Percentiles rank a stretch among this genome's conserved stretches.
Evolutionary conservation across 2,888 invertebrate species (phyloP).

Genomic region (Andrena chrysosceles): DNA sequence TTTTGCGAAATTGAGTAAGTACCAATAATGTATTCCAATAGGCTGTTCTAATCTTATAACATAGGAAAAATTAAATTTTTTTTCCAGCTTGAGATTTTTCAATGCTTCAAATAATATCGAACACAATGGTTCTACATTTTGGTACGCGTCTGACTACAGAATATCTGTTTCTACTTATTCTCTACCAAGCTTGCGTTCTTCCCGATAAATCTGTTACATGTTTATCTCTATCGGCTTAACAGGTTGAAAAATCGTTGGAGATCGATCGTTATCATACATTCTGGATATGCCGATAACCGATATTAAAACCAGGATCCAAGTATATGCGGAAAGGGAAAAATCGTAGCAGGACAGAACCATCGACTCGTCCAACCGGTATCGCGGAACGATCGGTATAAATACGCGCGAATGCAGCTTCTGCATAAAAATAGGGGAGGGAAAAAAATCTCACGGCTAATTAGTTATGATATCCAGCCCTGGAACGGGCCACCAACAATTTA

Average conservation of each 20-base stretch:
- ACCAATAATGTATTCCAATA: too few relatives aligned
- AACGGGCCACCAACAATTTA: conserved; percentile 11
- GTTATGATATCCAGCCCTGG: neutral
- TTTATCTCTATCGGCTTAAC: too few relatives aligned
- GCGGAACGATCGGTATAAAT: conserved; percentile 12
- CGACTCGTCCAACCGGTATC: conserved; percentile 25
- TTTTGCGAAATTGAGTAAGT: too few relatives aligned
- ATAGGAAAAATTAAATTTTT: too few relatives aligned
- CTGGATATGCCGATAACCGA: neutral
- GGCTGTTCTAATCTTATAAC: too few relatives aligned
- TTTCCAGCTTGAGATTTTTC: too few relatives aligned
- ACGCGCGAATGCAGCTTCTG: neutral
- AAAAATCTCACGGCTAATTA: neutral
- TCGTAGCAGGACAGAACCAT: neutral
- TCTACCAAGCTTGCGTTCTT: too few relatives aligned
- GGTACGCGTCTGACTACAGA: too few relatives aligned
- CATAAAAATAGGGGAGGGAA: neutral
- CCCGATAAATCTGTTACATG: too few relatives aligned
- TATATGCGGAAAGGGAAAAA: neutral
- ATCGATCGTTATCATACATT: neutral
- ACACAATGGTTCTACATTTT: too few relatives aligned
- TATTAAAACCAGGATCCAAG: neutral
- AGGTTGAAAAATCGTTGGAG: neutral
- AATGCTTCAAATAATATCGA: too few relatives aligned
- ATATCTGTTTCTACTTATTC: too few relatives aligned